Conservation (phyloP, 2,797 vertebrate species). For the Lateolabrax maculatus region DNA sequence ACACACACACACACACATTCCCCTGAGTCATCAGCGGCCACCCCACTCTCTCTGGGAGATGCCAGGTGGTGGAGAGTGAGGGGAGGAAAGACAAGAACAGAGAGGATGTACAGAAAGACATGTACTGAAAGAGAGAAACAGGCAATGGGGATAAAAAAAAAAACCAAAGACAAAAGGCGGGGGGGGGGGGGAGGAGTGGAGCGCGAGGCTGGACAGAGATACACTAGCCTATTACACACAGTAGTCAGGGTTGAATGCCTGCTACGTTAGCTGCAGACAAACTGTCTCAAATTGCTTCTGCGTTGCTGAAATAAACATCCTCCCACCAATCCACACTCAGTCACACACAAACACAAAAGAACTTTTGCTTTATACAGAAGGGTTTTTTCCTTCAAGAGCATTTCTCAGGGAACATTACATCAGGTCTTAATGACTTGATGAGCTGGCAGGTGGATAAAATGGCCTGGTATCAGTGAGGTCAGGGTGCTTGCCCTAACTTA, state of each 20-base stretch:
- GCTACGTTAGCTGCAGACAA: conserved; percentile 45
- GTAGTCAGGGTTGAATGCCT: conserved; percentile 38
- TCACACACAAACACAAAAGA: conserved; percentile 21
- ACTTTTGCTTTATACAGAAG: neutral
- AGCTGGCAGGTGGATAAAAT: conserved; percentile 12
- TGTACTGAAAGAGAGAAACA: neutral
- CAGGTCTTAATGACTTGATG: conserved; percentile 1
- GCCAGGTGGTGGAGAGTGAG: conserved; percentile 43
- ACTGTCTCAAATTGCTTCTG: neutral
- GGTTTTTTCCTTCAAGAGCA: neutral
- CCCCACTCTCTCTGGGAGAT: conserved; percentile 54
- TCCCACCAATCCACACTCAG: conserved; percentile 22
- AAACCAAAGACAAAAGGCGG: conserved; percentile 13
- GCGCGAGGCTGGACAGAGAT: conserved; percentile 18
- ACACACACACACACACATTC: conserved; percentile 31
- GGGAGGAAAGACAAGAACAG: conserved; percentile 14
- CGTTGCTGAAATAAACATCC: conserved; percentile 40
- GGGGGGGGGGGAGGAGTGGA: conserved; percentile 13
- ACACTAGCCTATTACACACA: conserved; percentile 19
- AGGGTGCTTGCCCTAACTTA: conserved; percentile 18
- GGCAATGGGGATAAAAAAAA: neutral
- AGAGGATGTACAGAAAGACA: neutral
- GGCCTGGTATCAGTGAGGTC: conserved; percentile 14
- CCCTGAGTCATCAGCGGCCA: conserved; percentile 55
- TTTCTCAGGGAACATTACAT: conserved; percentile 13